Evolutionary conservation across 1,140 invertebrate genomes (phyloP), one percentile per base, ranked within the genome.

Genomic region (Lepidurus apus): DNA sequence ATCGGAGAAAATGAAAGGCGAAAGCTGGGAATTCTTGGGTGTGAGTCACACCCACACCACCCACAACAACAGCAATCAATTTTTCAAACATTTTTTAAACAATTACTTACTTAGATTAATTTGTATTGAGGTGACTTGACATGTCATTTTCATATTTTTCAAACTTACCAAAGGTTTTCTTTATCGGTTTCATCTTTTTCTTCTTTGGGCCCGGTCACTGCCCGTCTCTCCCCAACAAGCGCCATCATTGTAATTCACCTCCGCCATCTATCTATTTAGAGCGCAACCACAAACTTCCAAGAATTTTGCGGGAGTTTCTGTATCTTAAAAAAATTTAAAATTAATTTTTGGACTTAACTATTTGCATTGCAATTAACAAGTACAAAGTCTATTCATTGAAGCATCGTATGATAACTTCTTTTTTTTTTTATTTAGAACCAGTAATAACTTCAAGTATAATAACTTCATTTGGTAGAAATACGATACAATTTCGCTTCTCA

Each of bases 81-180:
- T 44, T 44, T 43, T 77, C 44, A 80, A 74, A 77, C 77, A 53
- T 76, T 75, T 74, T 17, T 79, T 4, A 43, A 42, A 73, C 43
- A 73, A 43, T 65, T 43, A 78, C 76, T 65, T 65, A 75, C 74
- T 75, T 77, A 73, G 1, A 10, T 74, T 43, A 21, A 45, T 65
- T 10, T 73, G 10, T 45, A 74, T 73, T n/a, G 47, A 43, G 8
- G 45, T 42, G n/a, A 75, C 1, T 24, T 47, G 6, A 34, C 43
- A 47, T 7, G 75, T 74, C 21, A 24, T 42, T 43, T 34, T 73
- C 11, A 53, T 13, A 73, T n/a, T 26, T 43, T 21, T 7, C 44
- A 79, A 26, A 81, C 82, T 81, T 83, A 86, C 85, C 85, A 86
- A 74, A 86, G 81, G 83, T 85, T 86, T 81, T 86, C 83, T 45